Base-by-base conservation (phyloP, 2,797 vertebrate genomes). In the Paedocypris micromegethes region DNA sequence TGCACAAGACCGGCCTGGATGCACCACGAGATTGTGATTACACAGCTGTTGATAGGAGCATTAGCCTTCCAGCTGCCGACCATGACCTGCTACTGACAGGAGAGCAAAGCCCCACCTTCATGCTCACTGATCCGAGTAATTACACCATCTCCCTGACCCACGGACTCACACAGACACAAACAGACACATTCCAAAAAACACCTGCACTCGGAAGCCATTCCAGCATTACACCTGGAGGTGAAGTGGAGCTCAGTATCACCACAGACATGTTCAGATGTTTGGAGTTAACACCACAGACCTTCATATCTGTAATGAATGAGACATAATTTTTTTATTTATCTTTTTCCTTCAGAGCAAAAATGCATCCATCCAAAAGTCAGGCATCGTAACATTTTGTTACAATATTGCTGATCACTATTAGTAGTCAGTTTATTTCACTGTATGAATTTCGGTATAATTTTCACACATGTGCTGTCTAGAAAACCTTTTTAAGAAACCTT, bases 71-170 rank as follows among this genome's bases (percentile, higher is more conserved):
- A 89, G 86, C 78, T 87, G 79, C 78, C 85, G 84, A 78, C 78
- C 77, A 50, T 58, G 76, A 62, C 58, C 66, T 57, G 70, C 73
- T 83, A 69, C 85, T 87, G 83, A 86, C 83, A 88, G 83, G 66
- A 75, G 86, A 85, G 83, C 81, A 78, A 69, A 79, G 77, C 80
- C 80, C 82, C 80, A 86, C 83, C 82, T 91, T 87, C 80, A 83
- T 79, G 84, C 74, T 75, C 84, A 84, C 68, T 86, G 83, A 88
- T 88, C 80, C 85, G 74, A 75, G 80, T 90, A 88, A 90, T 92
- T 83, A 87, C 78, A 71, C 70, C 72, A 77, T 81, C 77, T 81
- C 82, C 74, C 83, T 81, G 78, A 83, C 84, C 74, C 72, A 66
- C 55, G 42, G 48, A 9, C 48, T 48, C 9, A 61, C 74, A 51